Conservation (phyloP, 1,140 invertebrate genomes). For the Ceratina japonica region DNA sequence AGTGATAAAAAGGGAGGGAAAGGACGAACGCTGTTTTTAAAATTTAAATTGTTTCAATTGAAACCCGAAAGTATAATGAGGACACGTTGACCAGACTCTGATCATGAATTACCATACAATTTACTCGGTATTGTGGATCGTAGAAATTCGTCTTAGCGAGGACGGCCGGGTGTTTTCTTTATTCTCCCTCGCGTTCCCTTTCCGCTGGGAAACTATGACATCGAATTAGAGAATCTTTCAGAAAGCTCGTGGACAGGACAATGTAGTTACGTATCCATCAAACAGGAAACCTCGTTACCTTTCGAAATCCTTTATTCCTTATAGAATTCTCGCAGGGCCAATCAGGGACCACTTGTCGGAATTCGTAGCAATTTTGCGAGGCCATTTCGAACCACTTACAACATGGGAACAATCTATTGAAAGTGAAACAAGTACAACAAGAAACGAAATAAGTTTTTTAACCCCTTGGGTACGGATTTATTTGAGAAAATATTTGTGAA, state of each 20-base stretch:
- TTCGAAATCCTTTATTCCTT: not conserved
- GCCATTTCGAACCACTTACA: too few species aligned
- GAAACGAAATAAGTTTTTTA: too few species aligned
- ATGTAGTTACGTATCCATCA: not conserved
- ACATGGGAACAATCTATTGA: not conserved
- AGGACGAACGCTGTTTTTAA: too few species aligned
- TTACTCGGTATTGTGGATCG: constrained; percentile 28
- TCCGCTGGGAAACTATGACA: not conserved
- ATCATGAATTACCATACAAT: constrained; percentile 49
- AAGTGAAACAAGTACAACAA: not conserved
- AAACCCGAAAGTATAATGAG: not conserved
- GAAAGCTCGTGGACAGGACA: not conserved
- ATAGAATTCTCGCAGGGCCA: not conserved
- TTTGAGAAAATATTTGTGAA: too few species aligned
- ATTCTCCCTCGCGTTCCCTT: not conserved
- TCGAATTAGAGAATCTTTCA: constrained; percentile 19
- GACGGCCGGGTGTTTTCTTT: too few species aligned
- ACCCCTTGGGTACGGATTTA: too few species aligned
- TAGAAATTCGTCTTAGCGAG: constrained; percentile 9
- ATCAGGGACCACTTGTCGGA: not conserved
- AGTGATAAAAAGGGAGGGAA: not conserved
- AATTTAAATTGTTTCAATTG: too few species aligned
- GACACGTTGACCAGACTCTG: constrained; percentile 18
- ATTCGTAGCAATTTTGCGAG: not conserved
- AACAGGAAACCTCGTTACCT: not conserved